Evolutionary conservation across 2,888 invertebrate genomes (phyloP), one percentile per base, ranked within the genome.

Genomic region (Philaethria dido): DNA sequence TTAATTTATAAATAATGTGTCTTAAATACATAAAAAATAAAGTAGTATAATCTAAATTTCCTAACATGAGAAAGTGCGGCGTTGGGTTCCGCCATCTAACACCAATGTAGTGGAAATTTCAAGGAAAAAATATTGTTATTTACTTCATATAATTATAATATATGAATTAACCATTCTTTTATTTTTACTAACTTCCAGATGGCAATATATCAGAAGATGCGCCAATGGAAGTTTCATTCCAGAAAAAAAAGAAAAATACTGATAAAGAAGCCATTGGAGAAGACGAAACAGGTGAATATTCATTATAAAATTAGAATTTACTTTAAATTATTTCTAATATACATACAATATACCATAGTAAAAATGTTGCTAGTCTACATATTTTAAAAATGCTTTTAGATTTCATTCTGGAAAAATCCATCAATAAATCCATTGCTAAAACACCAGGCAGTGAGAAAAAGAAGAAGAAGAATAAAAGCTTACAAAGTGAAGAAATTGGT

Each of bases 141-240:
- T n/a, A n/a, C n/a, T n/a, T n/a, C n/a, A n/a, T n/a, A n/a, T n/a
- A n/a, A n/a, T n/a, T n/a, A n/a, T n/a, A n/a, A n/a, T n/a, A n/a
- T n/a, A n/a, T n/a, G n/a, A n/a, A n/a, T n/a, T n/a, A n/a, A n/a
- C n/a, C n/a, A n/a, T n/a, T n/a, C n/a, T n/a, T n/a, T n/a, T n/a
- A n/a, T n/a, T n/a, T 29, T 25, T 50, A 8, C 29, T 4, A 16
- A 16, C 8, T 25, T 42, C n/a, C 9, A 57, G 57, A 57, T 57
- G 57, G 11, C 22, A 57, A 62, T 48, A 61, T 70, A 62, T 72
- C 69, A 1, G 77, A 80, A 52, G 80, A 78, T 14, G 74, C 77
- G 2, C 83, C 83, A 6, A 54, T 74, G 22, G 83, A 84, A 72
- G 62, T 80, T 11, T 71, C 78, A 5, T 79, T 74, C 69, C 66